These are phyloP conservation scores for Protula sp. DNA, from an alignment of 2,888 invertebrate genomes.

Conservation along the genomic window DNA sequence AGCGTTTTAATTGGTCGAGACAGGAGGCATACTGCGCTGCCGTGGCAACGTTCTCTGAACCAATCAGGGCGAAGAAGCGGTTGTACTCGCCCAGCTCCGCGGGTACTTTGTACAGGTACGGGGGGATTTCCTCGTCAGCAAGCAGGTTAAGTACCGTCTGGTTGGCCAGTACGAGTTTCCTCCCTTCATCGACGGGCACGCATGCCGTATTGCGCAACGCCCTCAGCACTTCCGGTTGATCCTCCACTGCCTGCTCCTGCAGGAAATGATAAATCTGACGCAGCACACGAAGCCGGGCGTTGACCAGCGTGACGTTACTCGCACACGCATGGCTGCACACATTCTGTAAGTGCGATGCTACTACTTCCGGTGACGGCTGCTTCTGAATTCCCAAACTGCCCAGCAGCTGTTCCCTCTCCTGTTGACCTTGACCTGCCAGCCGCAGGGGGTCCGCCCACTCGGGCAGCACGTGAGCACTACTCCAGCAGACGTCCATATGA, in stretches of 20 bases:
- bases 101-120: conserved; percentile 28
- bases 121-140: conserved; percentile 24
- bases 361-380: conserved; percentile 9
- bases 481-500: conserved; percentile 18
- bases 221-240: not conserved
- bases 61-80: conserved; percentile 25
- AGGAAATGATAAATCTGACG: conserved; percentile 2
- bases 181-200: conserved; percentile 17
- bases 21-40: conserved; percentile 25
- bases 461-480: conserved; percentile 17
- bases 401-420: conserved; percentile 5
- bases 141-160: conserved; percentile 22
- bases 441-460: conserved; percentile 22
- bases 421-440: not conserved
- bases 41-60: conserved; percentile 21
- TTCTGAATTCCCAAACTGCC: conserved; percentile 11
- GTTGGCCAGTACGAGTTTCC: conserved; percentile 16
- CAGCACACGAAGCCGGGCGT: conserved; percentile 10
- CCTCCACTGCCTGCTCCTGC: not conserved
- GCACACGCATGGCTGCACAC: conserved; percentile 5
- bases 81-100: conserved; percentile 21
- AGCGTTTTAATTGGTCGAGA: conserved; percentile 18
- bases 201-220: conserved; percentile 10
- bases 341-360: conserved; percentile 9
- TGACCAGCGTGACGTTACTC: not conserved